Evolutionary conservation across 2,113 vertebrate species (phyloP), one percentile per base, ranked within the genome.

Genomic region (Mastomys coucha): DNA sequence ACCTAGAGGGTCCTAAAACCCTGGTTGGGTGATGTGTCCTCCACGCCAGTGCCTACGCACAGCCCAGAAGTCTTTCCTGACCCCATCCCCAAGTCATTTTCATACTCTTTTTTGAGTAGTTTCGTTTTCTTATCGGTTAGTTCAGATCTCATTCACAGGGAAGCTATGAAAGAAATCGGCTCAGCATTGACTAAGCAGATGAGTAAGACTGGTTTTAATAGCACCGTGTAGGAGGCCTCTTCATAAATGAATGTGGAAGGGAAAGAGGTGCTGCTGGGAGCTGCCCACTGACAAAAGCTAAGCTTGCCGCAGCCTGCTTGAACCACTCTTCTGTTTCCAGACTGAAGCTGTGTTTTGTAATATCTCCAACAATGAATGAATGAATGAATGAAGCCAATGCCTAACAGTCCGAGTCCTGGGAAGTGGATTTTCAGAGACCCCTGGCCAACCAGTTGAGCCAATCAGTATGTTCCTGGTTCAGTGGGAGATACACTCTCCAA

Each of bases 101-200:
- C 96, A 95, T 97, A 97, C 81, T 97, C 95, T 95, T 94, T 94
- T 96, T 88, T 85, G 91, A 98, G 95, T 72, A 95, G 97, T 98
- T 98, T 98, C 98, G 42, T 98, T 98, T 98, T 97, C 96, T 97
- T 97, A 91, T 60, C 49, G 75, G 94, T 90, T 87, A 98, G 91
- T 97, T 97, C 97, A 97, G 96, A 98, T 94, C 96, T 98, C 98
- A 98, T 97, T 98, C 98, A 98, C 33, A 91, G 82, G 90, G 87
- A 88, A 88, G 67, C 67, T 91, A 94, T 93, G 96, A 97, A 94
- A 97, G 96, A 97, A 85, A 91, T 56, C 78, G 82, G 56, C 98
- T 97, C 91, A 39, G 88, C 87, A 49, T 56, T 98, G 97, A 98
- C 97, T 97, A 97, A 97, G 98, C 97, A 97, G 49, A 97, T 98